These are phyloP conservation scores for Bombylius major DNA, from an alignment of 2,888 invertebrate genomes.

Conservation along the genomic window DNA sequence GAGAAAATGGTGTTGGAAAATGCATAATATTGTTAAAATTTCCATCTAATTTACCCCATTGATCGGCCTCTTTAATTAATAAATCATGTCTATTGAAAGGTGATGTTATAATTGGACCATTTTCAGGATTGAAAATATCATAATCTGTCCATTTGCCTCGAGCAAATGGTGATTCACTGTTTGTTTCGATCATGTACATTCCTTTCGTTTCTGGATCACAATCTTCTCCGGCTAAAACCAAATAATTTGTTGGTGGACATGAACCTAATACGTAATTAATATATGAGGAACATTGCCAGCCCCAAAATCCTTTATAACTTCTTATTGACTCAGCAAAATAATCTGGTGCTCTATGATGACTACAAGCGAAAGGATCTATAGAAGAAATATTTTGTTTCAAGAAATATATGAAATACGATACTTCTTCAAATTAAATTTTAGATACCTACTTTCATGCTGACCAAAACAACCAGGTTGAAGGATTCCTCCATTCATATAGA, in stretches of 20 bases:
- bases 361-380: slow-evolving; percentile 47
- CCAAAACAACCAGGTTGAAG: slow-evolving; percentile 53
- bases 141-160: slow-evolving; percentile 42
- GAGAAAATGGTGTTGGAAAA: slow-evolving; percentile 19
- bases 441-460: slow-evolving; percentile 31
- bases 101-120: neutral
- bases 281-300: slow-evolving; percentile 49
- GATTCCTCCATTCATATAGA: slow-evolving; percentile 59
- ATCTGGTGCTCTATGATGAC: slow-evolving; percentile 48
- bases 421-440: no score
- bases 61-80: slow-evolving; percentile 27
- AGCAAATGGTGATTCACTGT: slow-evolving; percentile 43
- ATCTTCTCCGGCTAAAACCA: slow-evolving; percentile 40
- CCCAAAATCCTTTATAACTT: slow-evolving; percentile 49
- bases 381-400: neutral
- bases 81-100: slow-evolving; percentile 18
- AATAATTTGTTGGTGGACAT: slow-evolving; percentile 42
- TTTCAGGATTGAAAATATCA: slow-evolving; percentile 23
- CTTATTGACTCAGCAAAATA: slow-evolving; percentile 55
- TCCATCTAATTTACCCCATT: slow-evolving; percentile 32
- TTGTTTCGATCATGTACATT: slow-evolving; percentile 44
- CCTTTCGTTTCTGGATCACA: slow-evolving; percentile 35
- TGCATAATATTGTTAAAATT: slow-evolving; percentile 28
- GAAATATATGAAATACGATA: no score
- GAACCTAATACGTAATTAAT: slow-evolving; percentile 43